Conservation (phyloP, 2,888 invertebrate species). For the Trilocha varians region DNA sequence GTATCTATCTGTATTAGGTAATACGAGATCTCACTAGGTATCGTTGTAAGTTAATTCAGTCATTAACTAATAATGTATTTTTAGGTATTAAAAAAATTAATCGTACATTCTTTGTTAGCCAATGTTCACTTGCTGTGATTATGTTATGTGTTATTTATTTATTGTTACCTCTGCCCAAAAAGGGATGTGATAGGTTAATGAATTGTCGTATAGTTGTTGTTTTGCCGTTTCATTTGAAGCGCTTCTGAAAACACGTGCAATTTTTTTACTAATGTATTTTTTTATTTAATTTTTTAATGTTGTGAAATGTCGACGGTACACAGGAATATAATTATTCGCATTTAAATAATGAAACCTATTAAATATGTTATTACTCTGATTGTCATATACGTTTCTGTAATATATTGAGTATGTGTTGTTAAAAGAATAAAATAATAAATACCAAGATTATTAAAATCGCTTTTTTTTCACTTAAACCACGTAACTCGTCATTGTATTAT, state of each 20-base stretch:
- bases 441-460: conserved; percentile 39
- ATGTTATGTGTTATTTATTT: conserved; percentile 68
- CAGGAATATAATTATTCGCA: conserved; percentile 58
- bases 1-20: conserved; percentile 65
- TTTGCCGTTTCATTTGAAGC: conserved; percentile 50
- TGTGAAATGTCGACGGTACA: conserved; percentile 34
- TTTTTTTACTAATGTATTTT: conserved; percentile 28
- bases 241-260: conserved; percentile 43
- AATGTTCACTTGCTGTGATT: conserved; percentile 72
- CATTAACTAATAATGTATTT: conserved; percentile 69
- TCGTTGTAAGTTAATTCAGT: conserved; percentile 68
- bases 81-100: conserved; percentile 51
- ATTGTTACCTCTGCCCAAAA: conserved; percentile 50
- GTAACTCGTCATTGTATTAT: neutral
- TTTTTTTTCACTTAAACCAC: conserved; percentile 16
- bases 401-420: conserved; percentile 75
- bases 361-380: conserved; percentile 68
- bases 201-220: conserved; percentile 50
- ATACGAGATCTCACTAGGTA: conserved; percentile 70
- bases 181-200: conserved; percentile 65
- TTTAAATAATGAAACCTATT: conserved; percentile 63
- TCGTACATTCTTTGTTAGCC: conserved; percentile 67
- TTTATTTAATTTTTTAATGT: conserved; percentile 19
- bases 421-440: conserved; percentile 73
- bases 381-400: conserved; percentile 74